phyloP scores from a whole-genome alignment of 2,888 invertebrate genomes.

The Nebria brevicollis region DNA sequence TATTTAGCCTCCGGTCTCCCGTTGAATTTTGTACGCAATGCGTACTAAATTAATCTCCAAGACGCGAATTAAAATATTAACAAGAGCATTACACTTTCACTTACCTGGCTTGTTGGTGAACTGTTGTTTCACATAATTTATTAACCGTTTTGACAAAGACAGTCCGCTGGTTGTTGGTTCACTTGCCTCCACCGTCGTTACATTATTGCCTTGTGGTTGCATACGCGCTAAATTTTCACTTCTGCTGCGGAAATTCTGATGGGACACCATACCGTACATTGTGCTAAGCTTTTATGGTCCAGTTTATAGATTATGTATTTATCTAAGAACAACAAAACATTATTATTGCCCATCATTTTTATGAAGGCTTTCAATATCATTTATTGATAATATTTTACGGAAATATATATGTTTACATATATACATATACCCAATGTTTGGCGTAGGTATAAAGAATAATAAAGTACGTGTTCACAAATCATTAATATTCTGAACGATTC shows the following conservation, averaged over 20 bases:
- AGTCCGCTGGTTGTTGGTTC: neutral
- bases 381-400: neutral
- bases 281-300: neutral
- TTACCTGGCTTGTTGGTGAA: slow-evolving; percentile 37
- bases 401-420: neutral
- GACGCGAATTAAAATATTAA: slow-evolving; percentile 17
- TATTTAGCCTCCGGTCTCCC: neutral
- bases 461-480: no score
- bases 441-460: neutral
- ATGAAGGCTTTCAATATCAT: neutral
- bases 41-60: neutral
- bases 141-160: slow-evolving; percentile 33
- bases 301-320: neutral
- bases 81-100: slow-evolving; percentile 8
- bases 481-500: no score
- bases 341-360: neutral
- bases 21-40: neutral
- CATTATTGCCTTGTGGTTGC: slow-evolving; percentile 12
- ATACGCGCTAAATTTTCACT: slow-evolving; percentile 20
- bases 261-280: slow-evolving; percentile 38
- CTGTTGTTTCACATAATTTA: slow-evolving; percentile 38
- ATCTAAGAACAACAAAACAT: slow-evolving; percentile 1
- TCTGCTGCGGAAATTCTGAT: slow-evolving; percentile 40
- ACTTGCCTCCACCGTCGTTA: slow-evolving; percentile 19
- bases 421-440: neutral